These are phyloP conservation scores for Lophura nycthemera DNA, from an alignment of 2,113 vertebrate species.

Conservation along the genomic window DNA sequence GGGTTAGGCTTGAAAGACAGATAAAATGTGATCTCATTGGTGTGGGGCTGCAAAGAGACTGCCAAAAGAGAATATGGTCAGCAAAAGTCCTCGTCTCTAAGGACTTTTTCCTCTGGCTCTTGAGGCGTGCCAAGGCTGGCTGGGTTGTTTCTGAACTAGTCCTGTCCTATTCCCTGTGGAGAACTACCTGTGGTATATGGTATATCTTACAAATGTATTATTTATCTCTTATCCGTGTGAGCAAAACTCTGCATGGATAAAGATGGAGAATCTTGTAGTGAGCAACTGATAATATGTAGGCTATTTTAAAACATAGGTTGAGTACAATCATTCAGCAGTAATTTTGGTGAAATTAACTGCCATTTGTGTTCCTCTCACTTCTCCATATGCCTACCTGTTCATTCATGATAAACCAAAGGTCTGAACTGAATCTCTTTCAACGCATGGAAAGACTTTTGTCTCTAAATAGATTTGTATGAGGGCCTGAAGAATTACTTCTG, in stretches of 20 bases:
- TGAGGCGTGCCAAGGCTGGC: not conserved
- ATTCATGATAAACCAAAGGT: not conserved
- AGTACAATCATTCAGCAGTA: not conserved
- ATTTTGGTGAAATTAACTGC: not conserved
- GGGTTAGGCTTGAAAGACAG: not conserved
- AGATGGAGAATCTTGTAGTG: not conserved
- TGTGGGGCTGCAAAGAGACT: not conserved
- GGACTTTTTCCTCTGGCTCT: fast-evolving
- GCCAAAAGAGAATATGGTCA: not conserved
- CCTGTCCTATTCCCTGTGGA: not conserved
- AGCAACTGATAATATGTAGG: not conserved
- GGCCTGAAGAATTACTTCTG: not conserved
- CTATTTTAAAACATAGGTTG: not conserved
- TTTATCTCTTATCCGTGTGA: not conserved
- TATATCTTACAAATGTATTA: not conserved
- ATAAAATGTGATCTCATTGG: not conserved
- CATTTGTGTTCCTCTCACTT: not conserved
- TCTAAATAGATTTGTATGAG: not conserved
- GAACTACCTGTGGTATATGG: not conserved
- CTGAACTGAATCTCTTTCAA: not conserved
- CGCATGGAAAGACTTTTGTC: not conserved
- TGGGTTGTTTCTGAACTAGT: not conserved
- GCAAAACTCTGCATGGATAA: not conserved
- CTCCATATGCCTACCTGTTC: not conserved
- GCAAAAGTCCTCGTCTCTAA: not conserved